Base-by-base conservation (phyloP, 1,140 invertebrate species). In the Drosophila tristis region DNA sequence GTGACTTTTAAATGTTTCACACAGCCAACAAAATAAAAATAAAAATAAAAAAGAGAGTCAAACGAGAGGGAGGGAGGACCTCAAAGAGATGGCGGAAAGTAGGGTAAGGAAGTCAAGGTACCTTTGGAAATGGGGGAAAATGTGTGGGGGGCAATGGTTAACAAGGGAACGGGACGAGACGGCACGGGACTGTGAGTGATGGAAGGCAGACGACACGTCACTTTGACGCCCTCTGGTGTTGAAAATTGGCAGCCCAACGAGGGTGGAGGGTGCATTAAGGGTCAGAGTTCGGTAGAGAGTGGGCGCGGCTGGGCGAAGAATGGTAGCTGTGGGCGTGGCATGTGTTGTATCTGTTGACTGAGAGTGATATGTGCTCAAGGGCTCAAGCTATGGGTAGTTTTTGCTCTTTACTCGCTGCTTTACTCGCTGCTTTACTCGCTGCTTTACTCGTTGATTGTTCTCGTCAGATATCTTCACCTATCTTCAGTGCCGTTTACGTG, bases 1-100 rank as follows among this genome's bases (percentile, higher is more conserved):
- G 73, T 76, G 73, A 75, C 62, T 75, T 76, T 76, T 76, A 67
- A 76, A 76, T 76, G 72, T 63, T 76, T 59, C 56, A 50, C 70
- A 68, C 55, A 43, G 15, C 35, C 25, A 49, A 16, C 35, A 11
- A 39, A 35, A 35, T 4, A 39, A 13, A 39, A 39, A 39, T 39
- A 13, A 39, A 39, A 39, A 39, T 35, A 9, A 11, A 35, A 11
- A 35, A 35, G 3, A 39, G 3, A 39, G 11, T 39, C 35, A 13
- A 39, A 39, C 1, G 35, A 48, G 29, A n/a, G 7, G 26, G 6
- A 49, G 13, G n/a, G 25, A 13, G 25, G 15, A 39, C 15, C 35
- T n/a, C n/a, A 20, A 11, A 15, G 42, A 29, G 15, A 20, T 3
- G 59, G 25, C 11, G 26, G 4, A 23, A 51, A 5, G 25, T 39